Evolutionary conservation across 2,113 vertebrate species (phyloP).

Genomic region (Upupa epops): DNA sequence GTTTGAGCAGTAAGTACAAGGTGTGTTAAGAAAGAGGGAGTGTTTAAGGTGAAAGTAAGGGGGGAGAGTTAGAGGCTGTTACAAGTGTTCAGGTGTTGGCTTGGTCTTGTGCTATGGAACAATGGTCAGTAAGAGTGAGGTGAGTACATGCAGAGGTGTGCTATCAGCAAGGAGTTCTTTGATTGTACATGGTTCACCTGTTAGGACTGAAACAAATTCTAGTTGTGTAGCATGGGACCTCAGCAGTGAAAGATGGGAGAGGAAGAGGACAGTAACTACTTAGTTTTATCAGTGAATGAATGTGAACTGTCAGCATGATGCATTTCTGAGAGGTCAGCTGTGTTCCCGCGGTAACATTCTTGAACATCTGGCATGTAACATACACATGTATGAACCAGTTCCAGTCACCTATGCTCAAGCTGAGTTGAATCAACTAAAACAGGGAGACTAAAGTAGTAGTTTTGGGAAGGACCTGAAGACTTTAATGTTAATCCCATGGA

Average conservation of each 20-base stretch:
- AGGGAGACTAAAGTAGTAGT: not conserved
- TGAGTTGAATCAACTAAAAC: not conserved
- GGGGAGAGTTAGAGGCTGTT: not conserved
- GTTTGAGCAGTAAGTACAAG: not conserved
- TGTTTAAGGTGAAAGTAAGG: not conserved
- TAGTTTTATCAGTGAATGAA: not conserved
- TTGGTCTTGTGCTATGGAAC: not conserved
- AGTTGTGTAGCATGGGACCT: not conserved
- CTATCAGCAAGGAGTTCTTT: not conserved
- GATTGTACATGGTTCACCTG: not conserved
- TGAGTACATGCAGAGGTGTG: not conserved
- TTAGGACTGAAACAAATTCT: not conserved
- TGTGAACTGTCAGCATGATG: not conserved
- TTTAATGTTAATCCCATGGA: not conserved
- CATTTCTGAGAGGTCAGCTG: not conserved
- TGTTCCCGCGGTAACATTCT: not conserved
- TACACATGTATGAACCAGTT: not conserved
- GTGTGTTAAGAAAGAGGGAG: not conserved
- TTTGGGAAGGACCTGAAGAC: not conserved
- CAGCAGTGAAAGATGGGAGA: not conserved
- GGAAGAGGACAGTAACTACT: not conserved
- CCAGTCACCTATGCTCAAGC: not conserved
- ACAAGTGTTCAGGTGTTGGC: not conserved
- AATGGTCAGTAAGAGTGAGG: not conserved
- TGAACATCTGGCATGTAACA: not conserved